Evolutionary conservation across 2,888 invertebrate species (phyloP).

Genomic region (Heliconius erato): DNA sequence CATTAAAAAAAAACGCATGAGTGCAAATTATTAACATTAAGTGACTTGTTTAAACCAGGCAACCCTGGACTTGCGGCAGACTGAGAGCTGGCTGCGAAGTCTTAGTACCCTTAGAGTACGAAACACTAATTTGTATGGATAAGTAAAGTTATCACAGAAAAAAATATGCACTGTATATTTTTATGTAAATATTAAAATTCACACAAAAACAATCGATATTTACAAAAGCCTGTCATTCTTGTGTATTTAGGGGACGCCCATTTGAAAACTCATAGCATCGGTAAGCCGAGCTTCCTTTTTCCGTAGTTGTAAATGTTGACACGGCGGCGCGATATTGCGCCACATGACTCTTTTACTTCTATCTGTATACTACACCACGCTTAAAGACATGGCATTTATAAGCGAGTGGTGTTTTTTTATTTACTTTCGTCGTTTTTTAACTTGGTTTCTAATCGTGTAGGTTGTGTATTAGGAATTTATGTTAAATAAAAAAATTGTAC

Average conservation of each 20-base stretch:
- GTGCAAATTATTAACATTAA: too few relatives aligned
- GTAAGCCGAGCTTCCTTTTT: conserved; percentile 65
- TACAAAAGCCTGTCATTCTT: conserved; percentile 34
- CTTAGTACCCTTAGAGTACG: too few relatives aligned
- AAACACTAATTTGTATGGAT: too few relatives aligned
- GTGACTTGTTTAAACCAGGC: too few relatives aligned
- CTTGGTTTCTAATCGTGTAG: background rate
- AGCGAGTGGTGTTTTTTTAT: background rate
- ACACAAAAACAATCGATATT: background rate
- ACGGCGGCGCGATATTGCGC: conserved; percentile 72
- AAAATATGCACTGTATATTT: too few relatives aligned
- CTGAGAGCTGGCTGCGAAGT: too few relatives aligned
- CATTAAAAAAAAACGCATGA: too few relatives aligned
- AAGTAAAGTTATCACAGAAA: too few relatives aligned
- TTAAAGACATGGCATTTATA: conserved; percentile 24
- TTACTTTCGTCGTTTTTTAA: background rate
- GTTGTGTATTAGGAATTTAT: background rate
- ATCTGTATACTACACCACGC: conserved; percentile 24
- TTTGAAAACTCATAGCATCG: conserved; percentile 73
- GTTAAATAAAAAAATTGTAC: too few relatives aligned
- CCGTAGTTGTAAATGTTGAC: conserved; percentile 69
- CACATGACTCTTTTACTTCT: conserved; percentile 45
- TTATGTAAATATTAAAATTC: background rate
- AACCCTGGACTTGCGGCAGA: too few relatives aligned
- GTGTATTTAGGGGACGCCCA: conserved; percentile 52